phyloP scores from a whole-genome alignment of 2,113 vertebrate species.

The Hyla sarda region DNA sequence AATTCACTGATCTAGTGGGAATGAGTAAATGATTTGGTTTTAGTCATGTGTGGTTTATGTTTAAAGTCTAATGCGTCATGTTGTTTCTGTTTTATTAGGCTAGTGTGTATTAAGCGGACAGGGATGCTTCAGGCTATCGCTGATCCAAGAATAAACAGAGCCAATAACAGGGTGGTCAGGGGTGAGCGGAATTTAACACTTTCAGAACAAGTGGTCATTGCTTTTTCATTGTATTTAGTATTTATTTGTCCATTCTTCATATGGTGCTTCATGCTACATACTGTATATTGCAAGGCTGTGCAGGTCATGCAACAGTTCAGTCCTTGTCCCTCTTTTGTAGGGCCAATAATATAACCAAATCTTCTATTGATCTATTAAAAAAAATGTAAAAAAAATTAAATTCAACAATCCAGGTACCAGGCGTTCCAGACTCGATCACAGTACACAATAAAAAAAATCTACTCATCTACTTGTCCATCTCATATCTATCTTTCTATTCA shows the following conservation, averaged over 20 bases:
- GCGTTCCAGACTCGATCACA: too few relatives aligned
- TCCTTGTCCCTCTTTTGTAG: not conserved
- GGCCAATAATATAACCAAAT: too few relatives aligned
- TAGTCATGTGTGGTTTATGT: conserved; percentile 70
- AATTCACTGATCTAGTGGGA: conserved; percentile 66
- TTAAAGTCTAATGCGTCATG: conserved; percentile 72
- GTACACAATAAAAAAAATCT: too few relatives aligned
- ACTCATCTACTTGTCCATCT: not conserved
- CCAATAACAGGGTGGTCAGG: conserved; percentile 62
- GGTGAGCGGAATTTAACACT: conserved; percentile 17
- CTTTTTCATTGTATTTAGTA: not conserved
- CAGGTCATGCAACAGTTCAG: not conserved
- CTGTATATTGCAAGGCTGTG: not conserved
- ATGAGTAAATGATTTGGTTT: conserved; percentile 67
- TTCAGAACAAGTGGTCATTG: not conserved
- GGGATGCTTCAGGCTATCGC: conserved; percentile 63
- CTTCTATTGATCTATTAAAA: too few relatives aligned
- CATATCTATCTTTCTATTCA: too few relatives aligned
- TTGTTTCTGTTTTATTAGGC: conserved; percentile 68
- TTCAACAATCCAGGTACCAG: too few relatives aligned
- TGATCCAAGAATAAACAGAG: conserved; percentile 65
- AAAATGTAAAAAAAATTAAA: too few relatives aligned
- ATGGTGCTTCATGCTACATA: not conserved
- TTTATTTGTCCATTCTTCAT: not conserved
- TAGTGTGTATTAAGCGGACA: conserved; percentile 70